Conservation (phyloP, 2,888 invertebrate genomes). For the Perithous albicinctus region DNA sequence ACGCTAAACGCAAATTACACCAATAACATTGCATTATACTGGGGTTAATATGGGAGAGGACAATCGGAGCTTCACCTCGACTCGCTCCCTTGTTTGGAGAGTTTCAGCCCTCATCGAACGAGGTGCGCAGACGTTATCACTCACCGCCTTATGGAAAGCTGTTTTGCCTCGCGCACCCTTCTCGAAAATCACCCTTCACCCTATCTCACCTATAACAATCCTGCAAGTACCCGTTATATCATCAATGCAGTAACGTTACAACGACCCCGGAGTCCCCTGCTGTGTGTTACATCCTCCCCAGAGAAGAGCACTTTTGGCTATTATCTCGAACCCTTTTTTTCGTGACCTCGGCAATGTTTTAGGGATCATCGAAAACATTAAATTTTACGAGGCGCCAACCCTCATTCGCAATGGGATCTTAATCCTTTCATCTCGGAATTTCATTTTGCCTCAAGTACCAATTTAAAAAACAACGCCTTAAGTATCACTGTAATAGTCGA, state of each 20-base stretch:
- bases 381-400: neutral
- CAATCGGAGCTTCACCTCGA: neutral
- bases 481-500: neutral
- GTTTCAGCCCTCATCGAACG: neutral
- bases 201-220: neutral
- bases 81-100: neutral
- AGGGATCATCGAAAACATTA: constrained; percentile 12
- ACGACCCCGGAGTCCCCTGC: neutral
- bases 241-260: constrained; percentile 20
- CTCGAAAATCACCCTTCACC: neutral
- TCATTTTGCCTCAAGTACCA: neutral
- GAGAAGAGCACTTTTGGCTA: neutral
- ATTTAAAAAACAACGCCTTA: neutral
- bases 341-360: neutral
- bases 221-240: constrained; percentile 14
- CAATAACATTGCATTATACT: constrained; percentile 54
- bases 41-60: constrained; percentile 11
- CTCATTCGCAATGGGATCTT: neutral
- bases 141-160: constrained; percentile 10
- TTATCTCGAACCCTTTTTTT: constrained; percentile 1
- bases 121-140: constrained; percentile 31
- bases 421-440: neutral
- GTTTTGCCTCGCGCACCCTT: constrained; percentile 1
- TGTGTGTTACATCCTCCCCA: neutral
- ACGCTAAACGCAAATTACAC: constrained; percentile 45